Conservation (phyloP, 2,797 vertebrate species). For the Notamacropus eugenii region DNA sequence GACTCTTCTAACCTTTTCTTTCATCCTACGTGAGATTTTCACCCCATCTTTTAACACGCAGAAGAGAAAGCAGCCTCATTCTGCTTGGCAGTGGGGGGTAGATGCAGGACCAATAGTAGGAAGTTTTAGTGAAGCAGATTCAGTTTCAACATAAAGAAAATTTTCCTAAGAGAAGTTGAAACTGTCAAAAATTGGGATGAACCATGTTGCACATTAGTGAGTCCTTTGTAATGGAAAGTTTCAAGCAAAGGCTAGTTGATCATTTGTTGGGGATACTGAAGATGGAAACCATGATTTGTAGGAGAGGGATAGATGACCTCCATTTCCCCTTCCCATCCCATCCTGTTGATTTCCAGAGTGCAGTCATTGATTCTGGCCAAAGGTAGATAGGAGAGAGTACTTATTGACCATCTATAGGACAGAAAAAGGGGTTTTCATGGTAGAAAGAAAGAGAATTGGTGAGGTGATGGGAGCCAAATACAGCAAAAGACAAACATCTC, state of each 20-base stretch:
- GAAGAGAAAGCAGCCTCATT: neutral
- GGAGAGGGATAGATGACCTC: neutral
- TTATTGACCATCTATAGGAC: neutral
- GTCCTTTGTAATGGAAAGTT: neutral
- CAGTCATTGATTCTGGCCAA: neutral
- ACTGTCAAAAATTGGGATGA: neutral
- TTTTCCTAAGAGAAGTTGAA: neutral
- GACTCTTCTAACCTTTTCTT: neutral
- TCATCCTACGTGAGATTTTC: neutral
- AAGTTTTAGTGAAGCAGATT: neutral
- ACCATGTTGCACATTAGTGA: neutral
- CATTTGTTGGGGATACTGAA: neutral
- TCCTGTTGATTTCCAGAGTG: neutral
- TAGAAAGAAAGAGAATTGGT: neutral
- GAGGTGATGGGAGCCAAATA: neutral
- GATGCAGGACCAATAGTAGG: neutral
- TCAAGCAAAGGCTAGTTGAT: neutral
- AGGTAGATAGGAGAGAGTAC: neutral
- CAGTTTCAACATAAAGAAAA: neutral
- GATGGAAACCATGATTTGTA: neutral
- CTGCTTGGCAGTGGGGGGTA: neutral
- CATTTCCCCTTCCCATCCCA: neutral
- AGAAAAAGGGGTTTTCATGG: neutral
- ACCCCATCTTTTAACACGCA: neutral
- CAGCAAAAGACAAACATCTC: neutral